phyloP scores from a whole-genome alignment of 2,113 vertebrate genomes.

The Echinops telfairi region DNA sequence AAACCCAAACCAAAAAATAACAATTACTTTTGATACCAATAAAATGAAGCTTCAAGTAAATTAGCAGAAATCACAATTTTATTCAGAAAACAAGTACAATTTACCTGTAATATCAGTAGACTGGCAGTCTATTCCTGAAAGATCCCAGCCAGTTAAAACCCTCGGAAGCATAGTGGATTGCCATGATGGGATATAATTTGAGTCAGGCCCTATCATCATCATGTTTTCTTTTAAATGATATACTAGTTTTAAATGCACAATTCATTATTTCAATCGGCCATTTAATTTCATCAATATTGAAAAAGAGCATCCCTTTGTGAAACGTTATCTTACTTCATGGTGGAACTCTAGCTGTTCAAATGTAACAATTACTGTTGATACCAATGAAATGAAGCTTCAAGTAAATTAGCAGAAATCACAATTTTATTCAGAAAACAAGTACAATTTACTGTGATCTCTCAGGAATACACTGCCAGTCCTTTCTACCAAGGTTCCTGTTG shows the following conservation, averaged over 20 bases:
- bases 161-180: too few species aligned
- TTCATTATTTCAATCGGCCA: background rate
- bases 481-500: too few species aligned
- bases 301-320: slow-evolving; percentile 19
- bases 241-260: slow-evolving; percentile 18
- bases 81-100: background rate
- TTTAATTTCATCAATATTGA: background rate
- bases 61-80: background rate
- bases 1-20: background rate
- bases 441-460: too few species aligned
- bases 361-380: background rate
- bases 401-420: background rate
- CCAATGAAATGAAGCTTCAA: background rate
- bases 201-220: background rate
- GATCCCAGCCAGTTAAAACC: too few species aligned
- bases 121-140: too few species aligned
- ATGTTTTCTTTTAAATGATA: slow-evolving; percentile 30
- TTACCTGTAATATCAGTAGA: too few species aligned
- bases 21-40: background rate
- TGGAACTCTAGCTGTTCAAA: background rate
- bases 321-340: background rate
- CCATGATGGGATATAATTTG: background rate
- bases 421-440: background rate
- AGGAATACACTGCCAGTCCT: too few species aligned
- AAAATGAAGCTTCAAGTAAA: background rate